phyloP scores from a whole-genome alignment of 2,888 invertebrate species.

The Drosophila birchii region DNA sequence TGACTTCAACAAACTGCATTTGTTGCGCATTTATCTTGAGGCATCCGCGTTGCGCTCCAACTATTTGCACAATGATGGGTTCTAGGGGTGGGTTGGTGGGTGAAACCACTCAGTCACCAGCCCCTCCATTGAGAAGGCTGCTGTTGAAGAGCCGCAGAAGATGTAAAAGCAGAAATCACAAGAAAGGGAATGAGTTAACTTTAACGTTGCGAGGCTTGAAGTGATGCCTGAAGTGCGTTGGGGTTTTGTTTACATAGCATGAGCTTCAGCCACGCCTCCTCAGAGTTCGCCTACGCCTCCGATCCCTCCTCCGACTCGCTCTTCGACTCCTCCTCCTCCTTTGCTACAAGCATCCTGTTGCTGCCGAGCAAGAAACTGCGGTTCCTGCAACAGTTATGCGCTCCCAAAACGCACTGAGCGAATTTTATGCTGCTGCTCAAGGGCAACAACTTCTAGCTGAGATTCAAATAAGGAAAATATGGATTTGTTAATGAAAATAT shows the following conservation, averaged over 20 bases:
- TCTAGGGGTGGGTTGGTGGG: neutral
- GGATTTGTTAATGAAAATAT: neutral
- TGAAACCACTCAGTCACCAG: constrained; percentile 19
- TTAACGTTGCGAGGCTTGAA: constrained; percentile 31
- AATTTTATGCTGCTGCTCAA: neutral
- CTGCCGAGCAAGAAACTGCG: constrained; percentile 35
- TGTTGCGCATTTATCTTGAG: constrained; percentile 75
- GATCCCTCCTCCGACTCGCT: neutral
- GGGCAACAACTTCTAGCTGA: neutral
- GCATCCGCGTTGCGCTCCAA: constrained; percentile 38
- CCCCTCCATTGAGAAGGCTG: constrained; percentile 10
- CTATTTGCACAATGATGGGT: constrained; percentile 36
- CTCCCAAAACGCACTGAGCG: constrained; percentile 18
- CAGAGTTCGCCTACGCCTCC: neutral
- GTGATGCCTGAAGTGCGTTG: constrained; percentile 59
- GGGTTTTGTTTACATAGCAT: constrained; percentile 68
- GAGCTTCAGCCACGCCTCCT: constrained; percentile 13
- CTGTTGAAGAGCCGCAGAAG: constrained; percentile 62
- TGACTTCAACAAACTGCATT: constrained; percentile 77
- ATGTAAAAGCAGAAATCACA: constrained; percentile 51
- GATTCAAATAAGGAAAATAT: neutral
- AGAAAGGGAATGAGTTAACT: constrained; percentile 53
- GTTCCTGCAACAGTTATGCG: constrained; percentile 24
- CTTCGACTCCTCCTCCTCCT: neutral
- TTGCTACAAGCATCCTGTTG: constrained; percentile 46